These are phyloP conservation scores for Scolopax bukidnonensis DNA, from an alignment of 2,797 vertebrate genomes.

Conservation along the genomic window DNA sequence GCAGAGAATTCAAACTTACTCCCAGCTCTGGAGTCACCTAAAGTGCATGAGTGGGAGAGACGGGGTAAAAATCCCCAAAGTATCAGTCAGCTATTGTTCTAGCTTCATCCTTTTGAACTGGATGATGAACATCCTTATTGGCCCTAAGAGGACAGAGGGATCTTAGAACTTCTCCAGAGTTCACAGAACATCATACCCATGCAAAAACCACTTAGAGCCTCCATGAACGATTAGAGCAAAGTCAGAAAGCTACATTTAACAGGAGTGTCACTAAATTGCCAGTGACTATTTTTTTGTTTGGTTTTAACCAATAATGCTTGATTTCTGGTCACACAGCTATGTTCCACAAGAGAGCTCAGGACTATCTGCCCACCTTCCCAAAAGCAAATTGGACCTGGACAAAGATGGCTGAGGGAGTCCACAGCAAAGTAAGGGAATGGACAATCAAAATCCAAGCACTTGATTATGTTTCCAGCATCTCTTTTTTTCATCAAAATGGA, in stretches of 20 bases:
- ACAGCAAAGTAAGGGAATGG: neutral
- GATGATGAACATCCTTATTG: neutral
- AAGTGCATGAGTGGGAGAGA: neutral
- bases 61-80: neutral
- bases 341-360: neutral
- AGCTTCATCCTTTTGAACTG: neutral
- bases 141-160: neutral
- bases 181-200: neutral
- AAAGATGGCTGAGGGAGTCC: rapidly evolving
- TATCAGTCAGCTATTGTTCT: neutral
- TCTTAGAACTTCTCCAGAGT: neutral
- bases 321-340: neutral
- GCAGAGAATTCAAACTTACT: neutral
- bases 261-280: neutral
- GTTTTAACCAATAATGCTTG: neutral
- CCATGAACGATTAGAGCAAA: neutral
- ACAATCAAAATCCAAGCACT: neutral
- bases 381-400: neutral
- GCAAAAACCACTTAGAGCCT: neutral
- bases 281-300: neutral
- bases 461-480: neutral
- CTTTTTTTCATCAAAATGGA: neutral
- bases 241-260: neutral
- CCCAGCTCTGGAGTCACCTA: neutral
- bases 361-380: neutral